Evolutionary conservation across 2,113 vertebrate species (phyloP).

Genomic region (Laticauda colubrina): DNA sequence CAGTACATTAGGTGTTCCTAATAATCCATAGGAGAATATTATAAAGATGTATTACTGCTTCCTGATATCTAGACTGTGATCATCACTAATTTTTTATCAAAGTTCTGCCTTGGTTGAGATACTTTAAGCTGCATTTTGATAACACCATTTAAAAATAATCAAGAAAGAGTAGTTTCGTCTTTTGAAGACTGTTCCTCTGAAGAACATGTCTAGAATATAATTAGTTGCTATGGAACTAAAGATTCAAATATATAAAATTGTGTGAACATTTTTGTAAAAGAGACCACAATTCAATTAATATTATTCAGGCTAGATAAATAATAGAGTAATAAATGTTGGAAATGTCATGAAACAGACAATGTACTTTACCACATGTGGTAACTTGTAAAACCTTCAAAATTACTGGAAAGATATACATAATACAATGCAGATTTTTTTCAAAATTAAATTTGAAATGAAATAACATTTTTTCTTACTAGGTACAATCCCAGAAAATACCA

Average conservation of each 20-base stretch:
- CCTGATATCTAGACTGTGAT: constrained; percentile 25
- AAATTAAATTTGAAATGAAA: not conserved
- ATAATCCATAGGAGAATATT: constrained; percentile 57
- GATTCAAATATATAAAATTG: constrained; percentile 22
- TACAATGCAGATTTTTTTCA: not conserved
- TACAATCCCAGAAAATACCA: not conserved
- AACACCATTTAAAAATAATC: constrained; percentile 23
- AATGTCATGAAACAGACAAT: not conserved
- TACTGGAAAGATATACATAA: not conserved
- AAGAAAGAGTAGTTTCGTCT: not conserved
- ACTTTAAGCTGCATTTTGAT: constrained; percentile 31
- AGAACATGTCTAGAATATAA: constrained; percentile 1
- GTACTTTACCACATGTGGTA: not conserved
- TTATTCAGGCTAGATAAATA: not conserved
- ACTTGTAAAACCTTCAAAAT: not conserved
- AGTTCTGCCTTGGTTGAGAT: constrained; percentile 26
- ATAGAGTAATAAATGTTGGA: not conserved
- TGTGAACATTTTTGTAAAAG: constrained; percentile 30
- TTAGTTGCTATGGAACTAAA: not conserved
- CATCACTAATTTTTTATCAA: constrained; percentile 33
- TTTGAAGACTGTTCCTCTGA: constrained; percentile 21
- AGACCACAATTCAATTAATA: not conserved
- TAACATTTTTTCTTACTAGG: not conserved
- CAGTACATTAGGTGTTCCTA: constrained; percentile 64
- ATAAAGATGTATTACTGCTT: constrained; percentile 63